Evolutionary conservation across 2,797 vertebrate genomes (phyloP).

Genomic region (Pseudochirops corinnae): DNA sequence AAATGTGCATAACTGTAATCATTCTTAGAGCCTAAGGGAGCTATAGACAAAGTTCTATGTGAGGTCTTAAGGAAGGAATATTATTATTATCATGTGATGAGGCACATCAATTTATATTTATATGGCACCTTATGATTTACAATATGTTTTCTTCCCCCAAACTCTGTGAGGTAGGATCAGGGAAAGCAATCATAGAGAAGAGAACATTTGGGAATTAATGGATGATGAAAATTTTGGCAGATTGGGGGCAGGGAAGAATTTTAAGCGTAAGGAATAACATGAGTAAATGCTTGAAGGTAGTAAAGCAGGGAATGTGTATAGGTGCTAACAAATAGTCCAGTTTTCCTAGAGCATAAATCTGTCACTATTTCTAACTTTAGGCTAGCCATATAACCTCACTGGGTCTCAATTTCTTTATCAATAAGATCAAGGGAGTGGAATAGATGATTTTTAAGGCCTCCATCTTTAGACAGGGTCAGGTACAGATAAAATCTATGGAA

Average conservation of each 20-base stretch:
- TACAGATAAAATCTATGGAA: background rate
- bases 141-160: background rate
- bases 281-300: background rate
- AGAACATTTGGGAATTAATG: background rate
- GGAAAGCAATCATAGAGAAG: background rate
- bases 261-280: background rate
- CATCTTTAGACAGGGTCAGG: background rate
- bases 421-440: background rate
- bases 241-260: background rate
- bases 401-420: background rate
- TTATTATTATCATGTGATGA: background rate
- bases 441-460: background rate
- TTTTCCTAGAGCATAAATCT: conserved; percentile 3
- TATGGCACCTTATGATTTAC: background rate
- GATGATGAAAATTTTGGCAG: background rate
- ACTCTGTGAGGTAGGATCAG: background rate
- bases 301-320: background rate
- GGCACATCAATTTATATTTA: background rate
- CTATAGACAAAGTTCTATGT: background rate
- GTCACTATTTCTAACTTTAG: conserved; percentile 12
- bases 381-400: background rate
- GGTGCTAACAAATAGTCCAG: background rate
- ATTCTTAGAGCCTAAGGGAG: background rate
- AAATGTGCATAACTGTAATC: background rate
- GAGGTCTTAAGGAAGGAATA: background rate